Evolutionary conservation across 1,140 invertebrate genomes (phyloP), one percentile per base, ranked within the genome.

Genomic region (Bathynomus jamesi): DNA sequence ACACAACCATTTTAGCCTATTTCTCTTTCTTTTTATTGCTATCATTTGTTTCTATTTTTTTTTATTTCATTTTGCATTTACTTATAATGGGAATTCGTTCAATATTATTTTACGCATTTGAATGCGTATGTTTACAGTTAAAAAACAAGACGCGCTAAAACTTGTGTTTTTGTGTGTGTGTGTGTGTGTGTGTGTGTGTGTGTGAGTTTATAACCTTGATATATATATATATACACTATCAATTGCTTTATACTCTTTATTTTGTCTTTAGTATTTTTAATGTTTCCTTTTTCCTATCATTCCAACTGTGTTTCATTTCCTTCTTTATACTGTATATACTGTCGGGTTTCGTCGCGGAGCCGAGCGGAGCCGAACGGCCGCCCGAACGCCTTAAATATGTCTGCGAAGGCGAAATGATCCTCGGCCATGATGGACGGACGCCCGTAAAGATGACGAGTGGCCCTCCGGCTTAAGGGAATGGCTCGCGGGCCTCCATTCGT

Each of bases 401-500:
- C 40, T 53, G 40, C 40, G 13, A 53, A 21, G 21, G 40, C 40
- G 40, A 53, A 53, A 53, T 53, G 40, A 53, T 53, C 40, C 40
- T 53, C 40, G 11, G 21, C 11, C 21, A 53, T 88, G 87, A 88
- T 87, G 86, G 87, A 88, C 87, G 87, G 83, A 81, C 83, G 78
- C 81, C 81, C 83, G 84, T 85, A 85, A 84, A 85, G 83, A 84
- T 86, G 85, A 86, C 85, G 84, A 85, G 83, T 83, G 83, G 83
- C 81, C 83, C 81, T 82, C 82, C 82, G 83, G 83, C 86, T 85
- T 87, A 86, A 85, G 87, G 80, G 85, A 89, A 89, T 87, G 87
- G 87, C 87, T 85, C 87, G 86, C 86, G 84, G 84, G 87, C 87
- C 87, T 84, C 85, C 85, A 85, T 89, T 87, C 87, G 88, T 89